Evolutionary conservation across 1,140 invertebrate species (phyloP).

Genomic region (Drosophila trapezifrons): DNA sequence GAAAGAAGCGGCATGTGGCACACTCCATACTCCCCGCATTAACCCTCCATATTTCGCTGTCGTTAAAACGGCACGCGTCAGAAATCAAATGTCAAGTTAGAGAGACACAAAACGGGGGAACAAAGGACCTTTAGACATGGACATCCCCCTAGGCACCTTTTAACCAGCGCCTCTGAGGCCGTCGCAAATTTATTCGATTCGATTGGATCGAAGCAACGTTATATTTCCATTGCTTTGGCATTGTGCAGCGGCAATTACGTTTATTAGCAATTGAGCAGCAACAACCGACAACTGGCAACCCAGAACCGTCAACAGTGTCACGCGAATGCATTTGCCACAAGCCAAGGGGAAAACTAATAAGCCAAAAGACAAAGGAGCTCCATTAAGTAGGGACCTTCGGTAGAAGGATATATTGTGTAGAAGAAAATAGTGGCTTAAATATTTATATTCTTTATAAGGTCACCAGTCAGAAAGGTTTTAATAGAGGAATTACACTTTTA

Average conservation of each 20-base stretch:
- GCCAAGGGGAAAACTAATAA: constrained; percentile 7
- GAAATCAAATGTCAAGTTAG: constrained; percentile 71
- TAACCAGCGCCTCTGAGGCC: constrained; percentile 23
- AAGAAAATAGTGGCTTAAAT: background rate
- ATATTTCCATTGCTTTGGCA: constrained; percentile 17
- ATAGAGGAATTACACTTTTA: too few species aligned
- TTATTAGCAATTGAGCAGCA: constrained; percentile 31
- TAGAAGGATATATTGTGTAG: background rate
- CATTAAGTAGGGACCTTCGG: background rate
- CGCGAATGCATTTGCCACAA: constrained; percentile 3
- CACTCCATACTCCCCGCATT: constrained; percentile 8
- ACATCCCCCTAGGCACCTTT: constrained; percentile 49
- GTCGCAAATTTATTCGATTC: constrained; percentile 55
- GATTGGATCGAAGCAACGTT: background rate
- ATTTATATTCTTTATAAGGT: background rate
- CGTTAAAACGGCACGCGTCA: constrained; percentile 76
- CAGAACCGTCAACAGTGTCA: constrained; percentile 11
- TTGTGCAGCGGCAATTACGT: constrained; percentile 54
- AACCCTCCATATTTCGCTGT: constrained; percentile 16
- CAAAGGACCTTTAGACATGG: background rate
- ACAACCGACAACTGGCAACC: background rate
- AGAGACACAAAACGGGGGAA: background rate
- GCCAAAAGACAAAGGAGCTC: background rate
- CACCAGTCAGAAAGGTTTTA: background rate
- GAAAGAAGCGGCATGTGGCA: constrained; percentile 60